phyloP scores from a whole-genome alignment of 1,140 invertebrate species.

The Philotrypesis tridentata region DNA sequence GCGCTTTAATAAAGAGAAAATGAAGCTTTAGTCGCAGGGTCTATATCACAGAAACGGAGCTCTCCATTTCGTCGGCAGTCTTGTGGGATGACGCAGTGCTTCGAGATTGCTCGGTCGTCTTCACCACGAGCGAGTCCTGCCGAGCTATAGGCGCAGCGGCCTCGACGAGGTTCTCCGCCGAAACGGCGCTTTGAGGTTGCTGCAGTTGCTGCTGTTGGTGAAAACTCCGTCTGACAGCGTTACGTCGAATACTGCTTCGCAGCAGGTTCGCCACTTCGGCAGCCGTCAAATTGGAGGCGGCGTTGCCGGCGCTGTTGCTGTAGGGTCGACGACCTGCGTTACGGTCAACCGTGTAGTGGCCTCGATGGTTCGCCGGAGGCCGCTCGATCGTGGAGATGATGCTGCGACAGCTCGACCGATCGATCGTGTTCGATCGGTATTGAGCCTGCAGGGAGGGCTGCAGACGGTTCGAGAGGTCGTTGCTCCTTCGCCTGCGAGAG shows the following conservation, averaged over 20 bases:
- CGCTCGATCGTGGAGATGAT: slow-evolving; percentile 19
- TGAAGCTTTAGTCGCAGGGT: slow-evolving; percentile 42
- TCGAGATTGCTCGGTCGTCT: slow-evolving; percentile 65
- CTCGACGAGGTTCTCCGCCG: slow-evolving; percentile 76
- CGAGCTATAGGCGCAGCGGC: slow-evolving; percentile 74
- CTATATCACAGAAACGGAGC: slow-evolving; percentile 73
- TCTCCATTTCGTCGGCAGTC: slow-evolving; percentile 69
- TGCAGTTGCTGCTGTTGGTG: slow-evolving; percentile 58
- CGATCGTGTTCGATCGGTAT: slow-evolving; percentile 5
- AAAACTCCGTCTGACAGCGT: slow-evolving; percentile 53
- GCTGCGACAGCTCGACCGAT: neutral
- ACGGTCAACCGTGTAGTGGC: slow-evolving; percentile 63
- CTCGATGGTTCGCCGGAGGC: slow-evolving; percentile 25
- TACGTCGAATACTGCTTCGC: slow-evolving; percentile 76
- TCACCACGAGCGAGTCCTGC: slow-evolving; percentile 71
- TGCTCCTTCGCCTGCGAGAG: neutral
- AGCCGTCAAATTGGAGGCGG: slow-evolving; percentile 72
- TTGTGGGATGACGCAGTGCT: slow-evolving; percentile 57
- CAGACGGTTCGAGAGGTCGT: neutral
- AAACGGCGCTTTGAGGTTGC: slow-evolving; percentile 66
- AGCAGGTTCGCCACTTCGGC: slow-evolving; percentile 76
- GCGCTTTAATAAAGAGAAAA: neutral
- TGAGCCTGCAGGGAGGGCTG: neutral
- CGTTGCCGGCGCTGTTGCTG: slow-evolving; percentile 30
- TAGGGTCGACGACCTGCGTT: slow-evolving; percentile 52